Evolutionary conservation across 2,888 invertebrate genomes (phyloP), one percentile per base, ranked within the genome.

Genomic region (Leucophora obtusa): DNA sequence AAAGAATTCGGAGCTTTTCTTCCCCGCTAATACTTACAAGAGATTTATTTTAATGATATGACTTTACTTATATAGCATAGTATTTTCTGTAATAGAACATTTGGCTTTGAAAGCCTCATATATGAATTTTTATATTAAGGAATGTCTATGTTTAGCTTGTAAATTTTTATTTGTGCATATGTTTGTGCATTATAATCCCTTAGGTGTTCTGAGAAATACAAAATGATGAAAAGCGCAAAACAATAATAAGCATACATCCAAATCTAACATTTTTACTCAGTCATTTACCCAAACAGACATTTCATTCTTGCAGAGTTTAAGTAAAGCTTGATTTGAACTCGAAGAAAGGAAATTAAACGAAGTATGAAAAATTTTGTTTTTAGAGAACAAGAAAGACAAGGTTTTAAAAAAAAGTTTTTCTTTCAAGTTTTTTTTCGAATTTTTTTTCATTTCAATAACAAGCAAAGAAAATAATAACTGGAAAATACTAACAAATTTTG

Each of bases 221-320:
- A 50, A 38, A 11, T 18, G 33, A 60, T 60, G 62, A 72, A 79
- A 79, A 71, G 75, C 50, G 56, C 60, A 71, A 66, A 38, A 58
- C 68, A 68, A 35, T 47, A 50, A 71, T 43, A 65, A 73, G 14
- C 17, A 43, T 35, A 50, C 14, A 50, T 6, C 28, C 28, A 59
- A 18, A 70, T 7, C 10, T 15, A 11, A 68, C 28, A 70, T 15
- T 59, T 17, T 14, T n/a, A 24, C 47, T 17, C 50, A 70, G 8
- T 47, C 38, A 14, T 17, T 28, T 6, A 28, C 38, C 17, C 33
- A 51, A 15, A 28, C 28, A 28, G 4, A 28, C 28, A 24, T 28
- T 21, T 21, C 4, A 28, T 7, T n/a, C 2, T 14, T 21, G 9
- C 60, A 60, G 38, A 10, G 43, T 7, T 24, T n/a, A 60, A 17